These are phyloP conservation scores for Amiota communis DNA, from an alignment of 2,888 invertebrate species.

Conservation along the genomic window DNA sequence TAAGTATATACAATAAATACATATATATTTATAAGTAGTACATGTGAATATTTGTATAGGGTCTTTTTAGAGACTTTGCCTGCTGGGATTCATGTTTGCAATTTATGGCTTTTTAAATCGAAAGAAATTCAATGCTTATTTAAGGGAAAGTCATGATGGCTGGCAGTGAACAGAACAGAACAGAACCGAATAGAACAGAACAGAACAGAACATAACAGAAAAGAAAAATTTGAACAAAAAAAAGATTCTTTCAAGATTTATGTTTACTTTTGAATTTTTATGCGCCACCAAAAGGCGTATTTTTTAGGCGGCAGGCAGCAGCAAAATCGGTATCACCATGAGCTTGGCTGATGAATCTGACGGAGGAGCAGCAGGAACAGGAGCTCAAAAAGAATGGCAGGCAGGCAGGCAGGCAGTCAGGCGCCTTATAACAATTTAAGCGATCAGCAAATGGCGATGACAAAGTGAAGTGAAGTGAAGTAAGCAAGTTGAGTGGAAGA, in stretches of 20 bases:
- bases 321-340: too few relatives aligned
- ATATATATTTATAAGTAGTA: too few relatives aligned
- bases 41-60: neutral
- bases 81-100: conserved; percentile 39
- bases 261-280: conserved; percentile 49
- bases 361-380: too few relatives aligned
- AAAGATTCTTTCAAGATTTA: conserved; percentile 46
- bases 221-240: conserved; percentile 31
- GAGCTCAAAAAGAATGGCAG: too few relatives aligned
- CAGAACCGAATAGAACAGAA: too few relatives aligned
- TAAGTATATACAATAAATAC: neutral
- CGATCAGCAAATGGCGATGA: too few relatives aligned
- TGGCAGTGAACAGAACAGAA: too few relatives aligned
- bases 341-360: too few relatives aligned
- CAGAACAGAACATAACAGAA: conserved; percentile 24
- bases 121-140: conserved; percentile 59
- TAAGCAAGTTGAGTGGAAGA: neutral
- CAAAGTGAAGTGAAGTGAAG: neutral
- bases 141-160: conserved; percentile 41
- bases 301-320: conserved; percentile 9
- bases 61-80: neutral
- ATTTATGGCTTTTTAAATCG: conserved; percentile 61
- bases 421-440: too few relatives aligned
- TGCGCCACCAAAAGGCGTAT: conserved; percentile 37
- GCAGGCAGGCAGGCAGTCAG: too few relatives aligned